Base-by-base conservation (phyloP, 2,888 invertebrate species). In the Mesorhabditis sp. region DNA sequence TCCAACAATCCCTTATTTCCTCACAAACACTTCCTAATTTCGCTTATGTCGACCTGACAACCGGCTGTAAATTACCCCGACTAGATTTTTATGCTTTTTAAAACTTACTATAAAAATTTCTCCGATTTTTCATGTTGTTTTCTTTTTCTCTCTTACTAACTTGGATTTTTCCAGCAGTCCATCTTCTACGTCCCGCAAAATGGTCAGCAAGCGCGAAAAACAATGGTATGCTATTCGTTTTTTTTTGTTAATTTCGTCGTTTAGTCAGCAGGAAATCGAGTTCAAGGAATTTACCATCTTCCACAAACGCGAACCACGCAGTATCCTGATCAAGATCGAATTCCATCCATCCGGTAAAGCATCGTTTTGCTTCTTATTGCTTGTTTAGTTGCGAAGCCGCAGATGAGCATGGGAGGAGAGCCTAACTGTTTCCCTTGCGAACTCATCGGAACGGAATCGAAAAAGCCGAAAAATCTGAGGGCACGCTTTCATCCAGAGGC, bases 401-500 rank as follows among this genome's bases (percentile, higher is more conserved):
- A 50, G 7, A 50, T 50, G 58, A 28, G 28, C 28, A 28, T 28
- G 28, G 10, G n/a, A 50, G n/a, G n/a, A 10, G 2, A 10, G 58
- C 10, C 7, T 50, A 13, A n/a, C 10, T 50, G 58, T 50, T 50
- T 50, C 58, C 58, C 58, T 13, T 50, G 58, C n/a, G 58, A 50
- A 50, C 58, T 50, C 58, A 50, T 50, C n/a, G 58, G 58, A 50
- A n/a, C 58, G 10, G 58, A 50, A n/a, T 10, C 10, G 58, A 50
- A 50, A 50, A 50, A 50, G 58, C 7, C n/a, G 58, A 50, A 50
- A 50, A 50, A 50, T 50, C 10, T 50, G 58, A 50, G n/a, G 58
- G 58, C 58, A 50, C 58, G 58, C 58, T 50, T 50, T n/a, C 58
- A 50, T 50, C 58, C 58, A 50, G n/a, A 50, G n/a, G 58, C 58